Evolutionary conservation across 1,140 invertebrate genomes (phyloP).

Genomic region (Drosophila ohnishii): DNA sequence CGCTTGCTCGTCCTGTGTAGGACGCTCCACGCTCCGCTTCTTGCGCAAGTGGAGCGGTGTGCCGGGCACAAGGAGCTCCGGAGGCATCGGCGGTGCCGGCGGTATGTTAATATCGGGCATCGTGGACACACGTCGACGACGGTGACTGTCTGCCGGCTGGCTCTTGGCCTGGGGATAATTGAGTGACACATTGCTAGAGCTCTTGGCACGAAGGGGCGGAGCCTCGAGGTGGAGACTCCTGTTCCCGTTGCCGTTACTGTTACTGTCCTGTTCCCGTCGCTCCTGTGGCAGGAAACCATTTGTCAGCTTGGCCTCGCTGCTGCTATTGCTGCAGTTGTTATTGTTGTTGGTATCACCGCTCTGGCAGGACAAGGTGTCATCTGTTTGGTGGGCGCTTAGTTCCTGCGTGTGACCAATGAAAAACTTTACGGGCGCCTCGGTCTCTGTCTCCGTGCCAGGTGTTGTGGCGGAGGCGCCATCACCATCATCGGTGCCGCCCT

Average conservation of each 20-base stretch:
- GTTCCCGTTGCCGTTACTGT: slow-evolving; percentile 6
- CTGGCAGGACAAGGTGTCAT: slow-evolving; percentile 70
- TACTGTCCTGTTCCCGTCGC: slow-evolving; percentile 33
- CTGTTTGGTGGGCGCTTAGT: slow-evolving; percentile 53
- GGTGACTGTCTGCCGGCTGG: slow-evolving; percentile 26
- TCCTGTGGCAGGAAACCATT: slow-evolving; percentile 59
- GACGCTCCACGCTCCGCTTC: slow-evolving; percentile 58
- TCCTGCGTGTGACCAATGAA: slow-evolving; percentile 80
- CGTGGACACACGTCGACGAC: slow-evolving; percentile 63
- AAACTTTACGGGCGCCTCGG: slow-evolving; percentile 72
- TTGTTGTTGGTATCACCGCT: slow-evolving; percentile 70
- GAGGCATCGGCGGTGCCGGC: slow-evolving; percentile 68
- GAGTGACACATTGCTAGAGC: slow-evolving; percentile 67
- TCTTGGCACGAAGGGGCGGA: slow-evolving; percentile 43
- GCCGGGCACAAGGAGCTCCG: slow-evolving; percentile 54
- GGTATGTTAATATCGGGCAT: slow-evolving; percentile 74
- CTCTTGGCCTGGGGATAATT: slow-evolving; percentile 67
- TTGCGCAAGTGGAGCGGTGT: slow-evolving; percentile 66
- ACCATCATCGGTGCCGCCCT: slow-evolving; percentile 35
- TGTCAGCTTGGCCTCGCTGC: slow-evolving; percentile 33
- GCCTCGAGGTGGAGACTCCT: slow-evolving; percentile 6
- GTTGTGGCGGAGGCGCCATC: slow-evolving; percentile 37
- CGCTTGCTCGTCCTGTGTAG: slow-evolving; percentile 3
- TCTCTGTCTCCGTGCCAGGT: slow-evolving; percentile 30
- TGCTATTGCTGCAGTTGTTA: slow-evolving; percentile 28